Evolutionary conservation across 2,888 invertebrate genomes (phyloP).

Genomic region (Metalampra italica): DNA sequence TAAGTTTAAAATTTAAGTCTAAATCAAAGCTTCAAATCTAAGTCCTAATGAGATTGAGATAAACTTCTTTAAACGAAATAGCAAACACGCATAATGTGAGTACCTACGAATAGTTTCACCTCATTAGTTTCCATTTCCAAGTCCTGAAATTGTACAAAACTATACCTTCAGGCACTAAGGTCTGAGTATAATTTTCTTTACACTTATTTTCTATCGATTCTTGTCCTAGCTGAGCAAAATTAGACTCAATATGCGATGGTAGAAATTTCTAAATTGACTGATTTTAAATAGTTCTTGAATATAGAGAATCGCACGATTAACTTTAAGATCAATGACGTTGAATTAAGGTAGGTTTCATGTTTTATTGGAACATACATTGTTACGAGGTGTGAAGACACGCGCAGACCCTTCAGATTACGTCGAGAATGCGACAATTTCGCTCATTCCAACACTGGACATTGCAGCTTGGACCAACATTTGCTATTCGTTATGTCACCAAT

Average conservation of each 20-base stretch:
- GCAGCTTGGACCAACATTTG: constrained; percentile 46
- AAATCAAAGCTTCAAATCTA: too few relatives aligned
- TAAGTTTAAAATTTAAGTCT: too few relatives aligned
- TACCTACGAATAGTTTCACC: constrained; percentile 68
- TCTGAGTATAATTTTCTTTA: constrained; percentile 18
- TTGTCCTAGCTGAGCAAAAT: constrained; percentile 50
- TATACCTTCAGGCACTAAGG: constrained; percentile 16
- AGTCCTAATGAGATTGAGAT: too few relatives aligned
- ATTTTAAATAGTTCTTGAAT: neutral
- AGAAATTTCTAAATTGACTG: constrained; percentile 26
- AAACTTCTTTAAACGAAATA: too few relatives aligned
- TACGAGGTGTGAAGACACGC: constrained; percentile 5
- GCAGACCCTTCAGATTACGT: constrained; percentile 30
- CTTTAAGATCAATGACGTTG: neutral
- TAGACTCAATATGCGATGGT: constrained; percentile 57
- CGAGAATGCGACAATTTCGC: constrained; percentile 66
- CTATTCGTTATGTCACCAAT: constrained; percentile 63
- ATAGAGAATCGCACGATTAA: neutral
- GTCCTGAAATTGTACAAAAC: constrained; percentile 8
- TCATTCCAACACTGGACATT: constrained; percentile 56
- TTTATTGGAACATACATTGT: neutral
- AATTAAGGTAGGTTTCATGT: neutral
- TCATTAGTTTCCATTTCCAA: constrained; percentile 51
- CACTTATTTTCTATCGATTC: neutral
- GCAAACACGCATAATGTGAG: neutral